phyloP scores from a whole-genome alignment of 2,797 vertebrate genomes.

The Mormyrops attenuatus region DNA sequence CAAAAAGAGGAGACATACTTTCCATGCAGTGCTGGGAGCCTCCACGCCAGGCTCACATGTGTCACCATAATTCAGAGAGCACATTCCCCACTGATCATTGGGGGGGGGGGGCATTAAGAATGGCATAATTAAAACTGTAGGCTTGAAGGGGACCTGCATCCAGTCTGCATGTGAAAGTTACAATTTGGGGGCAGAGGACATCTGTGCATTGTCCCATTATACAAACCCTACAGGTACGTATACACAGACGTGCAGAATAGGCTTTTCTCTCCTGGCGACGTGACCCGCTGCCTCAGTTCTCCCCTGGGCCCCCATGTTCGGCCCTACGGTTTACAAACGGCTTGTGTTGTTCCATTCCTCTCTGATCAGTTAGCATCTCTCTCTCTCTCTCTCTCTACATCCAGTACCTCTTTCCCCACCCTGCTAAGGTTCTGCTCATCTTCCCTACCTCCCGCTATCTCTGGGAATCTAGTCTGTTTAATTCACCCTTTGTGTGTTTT shows the following conservation, averaged over 20 bases:
- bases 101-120: background rate
- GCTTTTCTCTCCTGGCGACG: background rate
- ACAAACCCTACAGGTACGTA: background rate
- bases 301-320: background rate
- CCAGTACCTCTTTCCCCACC: background rate
- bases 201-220: background rate
- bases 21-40: background rate
- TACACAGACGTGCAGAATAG: background rate
- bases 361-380: constrained; percentile 6
- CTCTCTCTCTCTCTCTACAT: background rate
- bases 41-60: background rate
- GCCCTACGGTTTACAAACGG: constrained; percentile 2
- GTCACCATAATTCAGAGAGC: background rate
- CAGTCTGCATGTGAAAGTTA: background rate
- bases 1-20: background rate
- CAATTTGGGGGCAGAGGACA: background rate
- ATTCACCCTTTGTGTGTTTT: background rate
- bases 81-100: background rate
- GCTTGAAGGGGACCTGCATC: background rate
- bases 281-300: background rate
- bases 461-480: background rate
- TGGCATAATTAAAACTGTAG: background rate
- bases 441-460: background rate
- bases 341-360: constrained; percentile 10
- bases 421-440: background rate